A percentile compares a stretch with the other conserved stretches of the same genome.
These are phyloP conservation scores for Plecotus auritus DNA, from an alignment of 2,113 vertebrate species.

Conservation along the genomic window DNA sequence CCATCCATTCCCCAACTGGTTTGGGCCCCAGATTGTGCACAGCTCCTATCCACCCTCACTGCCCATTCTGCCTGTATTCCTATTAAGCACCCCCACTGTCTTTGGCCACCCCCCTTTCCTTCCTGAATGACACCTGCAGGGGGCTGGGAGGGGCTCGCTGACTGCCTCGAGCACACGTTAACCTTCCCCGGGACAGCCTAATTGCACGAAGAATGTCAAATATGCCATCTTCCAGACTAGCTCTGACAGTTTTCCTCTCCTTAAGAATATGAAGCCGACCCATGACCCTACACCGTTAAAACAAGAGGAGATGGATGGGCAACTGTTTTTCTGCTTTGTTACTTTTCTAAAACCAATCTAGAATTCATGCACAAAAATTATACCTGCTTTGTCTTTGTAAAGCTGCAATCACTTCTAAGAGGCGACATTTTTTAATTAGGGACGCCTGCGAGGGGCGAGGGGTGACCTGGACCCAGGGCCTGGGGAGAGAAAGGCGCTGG, in stretches of 20 bases:
- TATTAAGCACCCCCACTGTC: too few species aligned
- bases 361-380: rapidly evolving
- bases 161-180: rapidly evolving
- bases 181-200: neutral
- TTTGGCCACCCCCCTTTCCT: neutral
- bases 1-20: rapidly evolving
- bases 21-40: neutral
- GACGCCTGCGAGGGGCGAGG: rapidly evolving
- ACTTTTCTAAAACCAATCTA: neutral
- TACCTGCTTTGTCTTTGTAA: neutral
- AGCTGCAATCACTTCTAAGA: neutral
- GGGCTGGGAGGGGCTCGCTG: neutral
- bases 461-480: neutral
- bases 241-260: neutral
- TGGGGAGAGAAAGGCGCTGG: rapidly evolving
- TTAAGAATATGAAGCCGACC: neutral
- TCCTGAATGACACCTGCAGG: neutral
- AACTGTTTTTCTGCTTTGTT: rapidly evolving
- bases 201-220: neutral
- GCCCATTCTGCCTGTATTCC: neutral
- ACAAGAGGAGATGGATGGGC: rapidly evolving
- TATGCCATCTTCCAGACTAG: neutral
- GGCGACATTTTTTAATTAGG: neutral
- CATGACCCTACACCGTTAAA: neutral
- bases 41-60: rapidly evolving